Conservation (phyloP, 2,888 invertebrate species). For the Brassicogethes aeneus region DNA sequence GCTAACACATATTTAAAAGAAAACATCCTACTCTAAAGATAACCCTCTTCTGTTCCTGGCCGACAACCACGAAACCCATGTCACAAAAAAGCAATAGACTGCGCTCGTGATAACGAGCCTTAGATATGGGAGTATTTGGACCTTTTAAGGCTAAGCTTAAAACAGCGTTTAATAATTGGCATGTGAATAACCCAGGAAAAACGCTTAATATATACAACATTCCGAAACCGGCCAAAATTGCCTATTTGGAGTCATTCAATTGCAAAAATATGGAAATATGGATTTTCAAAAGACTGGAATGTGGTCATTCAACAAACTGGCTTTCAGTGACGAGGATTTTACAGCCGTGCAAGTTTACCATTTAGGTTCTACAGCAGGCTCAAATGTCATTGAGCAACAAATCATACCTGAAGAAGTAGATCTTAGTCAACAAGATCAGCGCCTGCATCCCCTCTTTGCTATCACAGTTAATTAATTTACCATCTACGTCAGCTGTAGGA, state of each 20-base stretch:
- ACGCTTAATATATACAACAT: slow-evolving; percentile 16
- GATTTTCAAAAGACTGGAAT: slow-evolving; percentile 19
- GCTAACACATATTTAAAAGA: slow-evolving; percentile 11
- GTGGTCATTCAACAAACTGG: slow-evolving; percentile 13
- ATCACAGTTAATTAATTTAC: background rate
- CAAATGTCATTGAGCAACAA: slow-evolving; percentile 2
- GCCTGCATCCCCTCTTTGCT: background rate
- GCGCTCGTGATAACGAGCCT: slow-evolving; percentile 27
- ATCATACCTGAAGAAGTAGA: background rate
- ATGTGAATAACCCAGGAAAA: slow-evolving; percentile 23
- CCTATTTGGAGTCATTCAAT: slow-evolving; percentile 11
- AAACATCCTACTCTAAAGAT: slow-evolving; percentile 5
- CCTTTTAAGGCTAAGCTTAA: slow-evolving; percentile 25
- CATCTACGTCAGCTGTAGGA: background rate
- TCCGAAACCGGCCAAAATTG: slow-evolving; percentile 7
- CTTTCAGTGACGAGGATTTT: slow-evolving; percentile 14
- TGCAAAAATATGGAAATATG: slow-evolving; percentile 13
- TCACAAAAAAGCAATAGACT: slow-evolving; percentile 13
- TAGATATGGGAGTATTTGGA: slow-evolving; percentile 23
- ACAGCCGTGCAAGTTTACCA: slow-evolving; percentile 7
- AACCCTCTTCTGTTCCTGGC: slow-evolving; percentile 6
- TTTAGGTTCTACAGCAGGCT: background rate
- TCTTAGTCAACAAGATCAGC: background rate
- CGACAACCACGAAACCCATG: slow-evolving; percentile 10
- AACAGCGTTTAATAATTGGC: slow-evolving; percentile 18